A percentile compares a stretch with the other conserved stretches of the same genome.
These are phyloP conservation scores for Sinohyriopsis cumingii DNA, from an alignment of 2,888 invertebrate genomes.

Conservation along the genomic window DNA sequence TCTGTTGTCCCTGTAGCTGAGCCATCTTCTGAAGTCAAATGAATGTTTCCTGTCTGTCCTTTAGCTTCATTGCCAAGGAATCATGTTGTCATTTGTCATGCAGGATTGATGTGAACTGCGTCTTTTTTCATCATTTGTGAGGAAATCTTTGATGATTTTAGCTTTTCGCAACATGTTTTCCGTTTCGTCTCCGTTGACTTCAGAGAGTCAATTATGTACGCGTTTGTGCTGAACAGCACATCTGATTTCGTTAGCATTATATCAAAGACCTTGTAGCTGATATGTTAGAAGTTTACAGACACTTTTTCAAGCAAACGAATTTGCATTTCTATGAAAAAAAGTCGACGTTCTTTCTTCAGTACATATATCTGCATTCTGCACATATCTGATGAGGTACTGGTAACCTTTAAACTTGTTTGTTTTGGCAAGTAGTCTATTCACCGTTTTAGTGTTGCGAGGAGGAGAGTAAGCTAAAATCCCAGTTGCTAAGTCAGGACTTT, in stretches of 20 bases:
- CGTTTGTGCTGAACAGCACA: conserved; percentile 13
- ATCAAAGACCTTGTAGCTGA: too few relatives aligned
- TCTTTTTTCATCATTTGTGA: conserved; percentile 17
- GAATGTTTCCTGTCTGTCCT: conserved; percentile 8
- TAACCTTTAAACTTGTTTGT: too few relatives aligned
- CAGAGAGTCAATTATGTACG: conserved; percentile 2
- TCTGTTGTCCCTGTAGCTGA: conserved; percentile 4
- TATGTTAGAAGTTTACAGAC: too few relatives aligned
- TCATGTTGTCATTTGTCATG: conserved; percentile 14
- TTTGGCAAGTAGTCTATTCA: too few relatives aligned
- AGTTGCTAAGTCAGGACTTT: too few relatives aligned
- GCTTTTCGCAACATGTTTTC: conserved; percentile 7
- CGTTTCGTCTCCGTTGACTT: conserved; percentile 10
- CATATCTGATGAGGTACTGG: too few relatives aligned
- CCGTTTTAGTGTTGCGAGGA: too few relatives aligned
- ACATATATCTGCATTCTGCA: too few relatives aligned
- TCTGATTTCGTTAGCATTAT: background rate
- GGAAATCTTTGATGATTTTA: conserved; percentile 8
- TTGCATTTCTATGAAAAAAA: too few relatives aligned
- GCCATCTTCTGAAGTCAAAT: conserved; percentile 15
- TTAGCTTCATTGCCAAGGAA: conserved; percentile 11
- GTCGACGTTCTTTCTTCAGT: too few relatives aligned
- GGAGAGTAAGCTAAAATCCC: too few relatives aligned
- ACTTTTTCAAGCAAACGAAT: too few relatives aligned
- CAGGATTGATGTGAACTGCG: conserved; percentile 2